Percentiles rank a stretch among this genome's conserved stretches.
Evolutionary conservation across 2,797 vertebrate species (phyloP).

Genomic region (Liparis tanakae): DNA sequence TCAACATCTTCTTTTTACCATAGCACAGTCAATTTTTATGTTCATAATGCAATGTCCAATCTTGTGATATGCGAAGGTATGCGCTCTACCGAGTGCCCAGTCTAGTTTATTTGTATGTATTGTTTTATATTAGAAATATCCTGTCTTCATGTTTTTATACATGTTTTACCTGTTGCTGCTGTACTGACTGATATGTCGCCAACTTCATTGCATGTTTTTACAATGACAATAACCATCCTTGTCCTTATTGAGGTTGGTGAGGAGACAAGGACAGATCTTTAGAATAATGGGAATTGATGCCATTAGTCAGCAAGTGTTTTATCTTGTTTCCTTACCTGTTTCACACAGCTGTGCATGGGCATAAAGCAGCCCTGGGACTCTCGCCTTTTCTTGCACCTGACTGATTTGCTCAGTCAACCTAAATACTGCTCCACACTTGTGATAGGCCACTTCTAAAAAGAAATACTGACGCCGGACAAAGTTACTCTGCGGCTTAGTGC

Average conservation of each 20-base stretch:
- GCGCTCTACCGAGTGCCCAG: no score
- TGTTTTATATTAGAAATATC: no score
- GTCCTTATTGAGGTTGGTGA: neutral
- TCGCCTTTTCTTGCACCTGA: constrained; percentile 22
- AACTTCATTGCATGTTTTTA: no score
- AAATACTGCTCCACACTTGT: constrained; percentile 33
- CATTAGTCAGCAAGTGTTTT: constrained; percentile 3
- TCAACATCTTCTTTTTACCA: no score
- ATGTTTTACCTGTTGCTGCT: no score
- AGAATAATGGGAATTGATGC: constrained; percentile 12
- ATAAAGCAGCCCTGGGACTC: constrained; percentile 19
- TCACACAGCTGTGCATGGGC: constrained; percentile 11
- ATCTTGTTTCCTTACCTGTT: neutral
- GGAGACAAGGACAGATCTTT: constrained; percentile 6
- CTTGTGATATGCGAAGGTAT: no score
- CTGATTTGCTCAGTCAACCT: constrained; percentile 12
- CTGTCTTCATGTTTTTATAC: no score
- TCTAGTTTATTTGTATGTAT: no score
- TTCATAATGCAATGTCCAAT: no score
- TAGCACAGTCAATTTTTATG: no score
- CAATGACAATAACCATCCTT: no score
- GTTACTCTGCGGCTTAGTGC: constrained; percentile 34
- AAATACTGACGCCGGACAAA: constrained; percentile 28
- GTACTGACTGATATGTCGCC: no score
- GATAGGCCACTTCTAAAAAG: constrained; percentile 29